A percentile compares a stretch with the other conserved stretches of the same genome.
Evolutionary conservation across 1,140 invertebrate genomes (phyloP).

Genomic region (Lasaia peninsularis): DNA sequence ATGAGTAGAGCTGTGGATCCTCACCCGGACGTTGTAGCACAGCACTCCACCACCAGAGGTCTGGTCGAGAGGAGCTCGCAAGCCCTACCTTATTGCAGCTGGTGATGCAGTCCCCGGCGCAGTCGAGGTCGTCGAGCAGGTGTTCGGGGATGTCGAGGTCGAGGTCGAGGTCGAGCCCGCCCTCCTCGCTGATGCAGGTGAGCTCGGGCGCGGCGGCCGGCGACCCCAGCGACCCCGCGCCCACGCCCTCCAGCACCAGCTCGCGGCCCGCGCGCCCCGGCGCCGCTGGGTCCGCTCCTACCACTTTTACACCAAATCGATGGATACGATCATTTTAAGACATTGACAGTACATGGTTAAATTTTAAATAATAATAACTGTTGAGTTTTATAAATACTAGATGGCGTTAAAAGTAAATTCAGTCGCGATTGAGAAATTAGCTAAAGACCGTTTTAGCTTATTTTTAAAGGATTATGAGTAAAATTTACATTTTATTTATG

Average conservation of each 20-base stretch:
- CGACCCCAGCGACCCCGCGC: constrained; percentile 59
- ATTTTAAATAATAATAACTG: too few relatives aligned
- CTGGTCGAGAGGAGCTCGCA: too few relatives aligned
- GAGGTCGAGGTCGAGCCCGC: constrained; percentile 88
- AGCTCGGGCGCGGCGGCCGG: constrained; percentile 81
- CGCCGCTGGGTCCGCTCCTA: constrained; percentile 74
- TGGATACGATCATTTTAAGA: background rate
- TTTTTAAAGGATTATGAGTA: too few relatives aligned
- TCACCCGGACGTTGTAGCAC: too few relatives aligned
- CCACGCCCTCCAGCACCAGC: constrained; percentile 54
- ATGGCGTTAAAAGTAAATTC: too few relatives aligned
- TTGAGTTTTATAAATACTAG: too few relatives aligned
- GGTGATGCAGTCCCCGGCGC: constrained; percentile 90
- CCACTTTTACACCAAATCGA: background rate
- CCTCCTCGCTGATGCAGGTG: constrained; percentile 92
- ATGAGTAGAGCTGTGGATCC: too few relatives aligned
- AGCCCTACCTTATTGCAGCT: constrained; percentile 91
- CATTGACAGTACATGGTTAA: too few relatives aligned
- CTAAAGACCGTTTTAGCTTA: too few relatives aligned
- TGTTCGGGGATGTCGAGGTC: constrained; percentile 84
- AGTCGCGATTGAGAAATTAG: too few relatives aligned
- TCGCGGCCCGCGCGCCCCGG: constrained; percentile 56
- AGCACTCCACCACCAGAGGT: too few relatives aligned
- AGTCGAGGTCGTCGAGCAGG: constrained; percentile 88
- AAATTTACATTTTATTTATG: too few relatives aligned